phyloP scores from a whole-genome alignment of 2,888 invertebrate species.

The Bombylius discolor region DNA sequence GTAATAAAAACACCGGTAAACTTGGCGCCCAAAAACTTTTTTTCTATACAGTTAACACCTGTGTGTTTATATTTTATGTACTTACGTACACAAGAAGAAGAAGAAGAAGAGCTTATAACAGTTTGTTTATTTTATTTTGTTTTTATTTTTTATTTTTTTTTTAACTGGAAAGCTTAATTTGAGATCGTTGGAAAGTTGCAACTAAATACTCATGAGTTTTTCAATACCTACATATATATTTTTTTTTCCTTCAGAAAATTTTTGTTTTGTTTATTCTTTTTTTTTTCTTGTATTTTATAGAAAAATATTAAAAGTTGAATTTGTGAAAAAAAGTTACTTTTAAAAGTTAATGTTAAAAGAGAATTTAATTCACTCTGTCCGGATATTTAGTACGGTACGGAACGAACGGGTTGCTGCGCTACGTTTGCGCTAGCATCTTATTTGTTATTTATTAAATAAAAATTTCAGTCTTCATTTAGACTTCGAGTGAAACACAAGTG shows the following conservation, averaged over 20 bases:
- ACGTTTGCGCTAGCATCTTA: slow-evolving; percentile 12
- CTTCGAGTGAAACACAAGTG: slow-evolving; percentile 33
- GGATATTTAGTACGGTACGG: slow-evolving; percentile 2
- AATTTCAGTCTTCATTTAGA: slow-evolving; percentile 35
- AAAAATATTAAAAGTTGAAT: no score
- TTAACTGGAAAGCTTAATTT: no score
- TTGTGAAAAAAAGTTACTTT: no score
- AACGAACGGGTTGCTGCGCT: slow-evolving; percentile 8
- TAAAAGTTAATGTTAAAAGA: neutral
- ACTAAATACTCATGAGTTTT: no score
- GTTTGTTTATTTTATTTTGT: no score
- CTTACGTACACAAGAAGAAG: neutral
- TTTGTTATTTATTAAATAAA: slow-evolving; percentile 8
- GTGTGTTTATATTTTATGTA: neutral
- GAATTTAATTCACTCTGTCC: slow-evolving; percentile 3
- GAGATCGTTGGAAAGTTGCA: no score
- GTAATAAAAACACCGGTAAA: neutral
- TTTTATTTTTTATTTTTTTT: no score
- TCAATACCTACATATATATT: no score
- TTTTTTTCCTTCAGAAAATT: no score
- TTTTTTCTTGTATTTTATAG: no score
- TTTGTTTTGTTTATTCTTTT: no score
- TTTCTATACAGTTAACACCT: neutral
- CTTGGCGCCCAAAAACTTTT: neutral
- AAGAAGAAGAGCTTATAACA: no score